Evolutionary conservation across 1,140 invertebrate species (phyloP).

Genomic region (Ridgeia piscesae): DNA sequence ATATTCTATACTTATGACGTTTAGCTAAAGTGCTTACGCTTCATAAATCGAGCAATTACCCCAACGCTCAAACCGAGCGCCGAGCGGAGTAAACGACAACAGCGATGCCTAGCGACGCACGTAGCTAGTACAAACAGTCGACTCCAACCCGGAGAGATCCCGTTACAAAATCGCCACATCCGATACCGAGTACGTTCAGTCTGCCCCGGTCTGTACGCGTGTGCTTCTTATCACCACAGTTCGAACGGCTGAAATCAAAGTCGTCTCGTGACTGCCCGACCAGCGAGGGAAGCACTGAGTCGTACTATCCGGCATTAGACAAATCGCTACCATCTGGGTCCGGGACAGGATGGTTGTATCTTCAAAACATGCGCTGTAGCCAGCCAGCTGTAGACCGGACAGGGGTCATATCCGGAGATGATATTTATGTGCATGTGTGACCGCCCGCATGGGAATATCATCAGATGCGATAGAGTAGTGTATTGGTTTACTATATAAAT

Average conservation of each 20-base stretch:
- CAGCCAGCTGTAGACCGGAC: not conserved
- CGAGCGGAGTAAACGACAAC: not conserved
- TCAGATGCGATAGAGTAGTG: too few relatives aligned
- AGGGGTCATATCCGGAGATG: not conserved
- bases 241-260: not conserved
- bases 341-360: not conserved
- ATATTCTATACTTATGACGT: not conserved
- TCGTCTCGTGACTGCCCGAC: not conserved
- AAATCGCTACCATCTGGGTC: not conserved
- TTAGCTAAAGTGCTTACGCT: not conserved
- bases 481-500: too few relatives aligned
- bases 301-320: not conserved
- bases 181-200: not conserved
- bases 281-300: not conserved
- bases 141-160: not conserved
- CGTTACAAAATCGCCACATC: not conserved
- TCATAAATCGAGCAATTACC: not conserved
- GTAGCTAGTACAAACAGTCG: not conserved
- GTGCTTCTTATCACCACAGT: not conserved
- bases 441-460: too few relatives aligned
- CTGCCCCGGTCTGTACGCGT: not conserved
- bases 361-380: not conserved
- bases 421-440: not conserved
- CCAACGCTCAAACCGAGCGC: not conserved
- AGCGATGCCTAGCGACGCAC: not conserved